A percentile compares a stretch with the other conserved stretches of the same genome.
Evolutionary conservation across 92 coral and sea anemone species (phyloP).

Genomic region (Metridium senile): DNA sequence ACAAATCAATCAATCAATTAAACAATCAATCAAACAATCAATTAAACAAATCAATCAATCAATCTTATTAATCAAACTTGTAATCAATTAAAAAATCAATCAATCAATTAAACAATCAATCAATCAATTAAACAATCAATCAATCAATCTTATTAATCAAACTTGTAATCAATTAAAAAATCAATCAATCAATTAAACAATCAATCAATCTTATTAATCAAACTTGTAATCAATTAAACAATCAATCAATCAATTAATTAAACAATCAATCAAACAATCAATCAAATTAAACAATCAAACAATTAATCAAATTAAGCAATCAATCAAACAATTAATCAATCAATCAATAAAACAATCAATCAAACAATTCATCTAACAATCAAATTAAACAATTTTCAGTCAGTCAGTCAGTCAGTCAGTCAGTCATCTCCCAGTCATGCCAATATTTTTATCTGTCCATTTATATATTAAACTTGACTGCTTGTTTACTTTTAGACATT

Average conservation of each 20-base stretch:
- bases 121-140: background rate
- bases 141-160: too few species aligned
- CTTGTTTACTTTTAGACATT: constrained; percentile 64
- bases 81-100: background rate
- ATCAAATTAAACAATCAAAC: background rate
- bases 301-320: background rate
- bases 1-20: background rate
- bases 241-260: background rate
- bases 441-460: too few species aligned
- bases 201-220: background rate
- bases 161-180: background rate
- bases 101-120: background rate
- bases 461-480: too few species aligned
- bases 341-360: background rate
- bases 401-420: background rate
- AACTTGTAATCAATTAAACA: background rate
- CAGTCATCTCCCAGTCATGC: background rate
- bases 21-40: background rate
- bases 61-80: too few species aligned
- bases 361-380: background rate
- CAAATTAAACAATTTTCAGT: background rate
- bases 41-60: background rate
- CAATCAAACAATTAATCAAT: background rate
- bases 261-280: background rate
- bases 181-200: background rate